Evolutionary conservation across 2,797 vertebrate species (phyloP).

Genomic region (Paedocypris micromegethes): DNA sequence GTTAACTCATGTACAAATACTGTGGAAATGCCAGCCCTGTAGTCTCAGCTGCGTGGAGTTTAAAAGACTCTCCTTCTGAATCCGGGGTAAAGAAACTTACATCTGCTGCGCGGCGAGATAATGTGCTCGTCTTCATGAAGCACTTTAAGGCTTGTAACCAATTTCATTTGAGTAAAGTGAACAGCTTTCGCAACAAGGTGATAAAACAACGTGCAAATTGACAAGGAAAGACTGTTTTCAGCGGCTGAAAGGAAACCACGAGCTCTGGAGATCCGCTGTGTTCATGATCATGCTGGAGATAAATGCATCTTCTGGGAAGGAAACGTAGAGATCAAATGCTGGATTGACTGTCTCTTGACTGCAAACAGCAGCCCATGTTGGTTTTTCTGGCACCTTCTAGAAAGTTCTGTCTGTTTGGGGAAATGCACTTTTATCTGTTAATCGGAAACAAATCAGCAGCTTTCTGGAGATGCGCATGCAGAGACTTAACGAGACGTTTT

Average conservation of each 20-base stretch:
- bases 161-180: not conserved
- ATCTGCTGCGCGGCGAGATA: conserved; percentile 4
- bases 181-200: not conserved
- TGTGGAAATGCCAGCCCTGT: conserved; percentile 35
- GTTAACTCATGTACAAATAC: conserved; percentile 42
- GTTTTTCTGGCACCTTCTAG: conserved; percentile 4
- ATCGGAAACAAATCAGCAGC: conserved; percentile 38
- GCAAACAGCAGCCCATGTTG: conserved; percentile 33
- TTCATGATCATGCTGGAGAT: not conserved
- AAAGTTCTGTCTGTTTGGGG: conserved; percentile 14
- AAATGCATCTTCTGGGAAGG: not conserved
- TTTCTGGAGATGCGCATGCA: too few relatives aligned
- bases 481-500: conserved; percentile 20
- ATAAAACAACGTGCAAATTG: not conserved
- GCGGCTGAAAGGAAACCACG: not conserved
- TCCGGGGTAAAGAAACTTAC: not conserved
- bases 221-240: not conserved
- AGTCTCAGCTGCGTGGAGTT: conserved; percentile 26
- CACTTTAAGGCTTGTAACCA: not conserved
- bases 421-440: conserved; percentile 26
- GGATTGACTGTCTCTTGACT: conserved; percentile 30
- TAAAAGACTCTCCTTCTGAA: conserved; percentile 12
- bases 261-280: too few relatives aligned
- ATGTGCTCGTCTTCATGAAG: not conserved
- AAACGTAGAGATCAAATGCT: conserved; percentile 1